These are phyloP conservation scores for Panurus biarmicus DNA, from an alignment of 2,113 vertebrate species.

Conservation along the genomic window DNA sequence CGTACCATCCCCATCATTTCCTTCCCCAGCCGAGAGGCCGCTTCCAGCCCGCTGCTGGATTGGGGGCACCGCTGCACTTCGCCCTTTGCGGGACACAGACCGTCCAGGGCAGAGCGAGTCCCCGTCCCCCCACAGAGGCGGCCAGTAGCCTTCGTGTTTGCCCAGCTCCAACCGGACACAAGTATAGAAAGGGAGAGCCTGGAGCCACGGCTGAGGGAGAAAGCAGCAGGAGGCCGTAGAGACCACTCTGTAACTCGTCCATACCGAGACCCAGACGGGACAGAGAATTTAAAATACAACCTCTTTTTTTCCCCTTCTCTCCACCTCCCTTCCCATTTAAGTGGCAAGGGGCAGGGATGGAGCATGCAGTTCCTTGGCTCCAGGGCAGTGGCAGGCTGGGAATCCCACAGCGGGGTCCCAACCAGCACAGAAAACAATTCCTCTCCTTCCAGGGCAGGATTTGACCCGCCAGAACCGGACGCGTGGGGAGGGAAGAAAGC, in stretches of 20 bases:
- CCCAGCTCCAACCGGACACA: neutral
- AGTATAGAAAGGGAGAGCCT: neutral
- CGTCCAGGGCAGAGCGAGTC: neutral
- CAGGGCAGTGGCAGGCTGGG: neutral
- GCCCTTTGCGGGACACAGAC: slow-evolving; percentile 6
- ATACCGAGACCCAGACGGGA: fast-evolving
- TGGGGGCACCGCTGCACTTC: neutral
- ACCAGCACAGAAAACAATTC: neutral
- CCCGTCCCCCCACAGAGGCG: neutral
- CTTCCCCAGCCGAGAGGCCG: neutral
- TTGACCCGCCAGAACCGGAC: fast-evolving
- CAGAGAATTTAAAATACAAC: neutral
- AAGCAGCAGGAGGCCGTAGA: neutral
- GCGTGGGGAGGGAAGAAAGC: neutral
- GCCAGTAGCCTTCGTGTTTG: neutral
- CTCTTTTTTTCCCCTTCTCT: fast-evolving
- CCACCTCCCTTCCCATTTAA: neutral
- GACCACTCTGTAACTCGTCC: neutral
- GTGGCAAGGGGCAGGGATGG: neutral
- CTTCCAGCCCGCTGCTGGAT: neutral
- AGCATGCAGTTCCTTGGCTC: neutral
- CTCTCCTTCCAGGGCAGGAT: neutral
- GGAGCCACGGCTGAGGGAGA: neutral
- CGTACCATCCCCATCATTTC: fast-evolving
- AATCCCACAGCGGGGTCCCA: neutral